Base-by-base conservation (phyloP, 1,140 invertebrate species). In the Globodera rostochiensis region DNA sequence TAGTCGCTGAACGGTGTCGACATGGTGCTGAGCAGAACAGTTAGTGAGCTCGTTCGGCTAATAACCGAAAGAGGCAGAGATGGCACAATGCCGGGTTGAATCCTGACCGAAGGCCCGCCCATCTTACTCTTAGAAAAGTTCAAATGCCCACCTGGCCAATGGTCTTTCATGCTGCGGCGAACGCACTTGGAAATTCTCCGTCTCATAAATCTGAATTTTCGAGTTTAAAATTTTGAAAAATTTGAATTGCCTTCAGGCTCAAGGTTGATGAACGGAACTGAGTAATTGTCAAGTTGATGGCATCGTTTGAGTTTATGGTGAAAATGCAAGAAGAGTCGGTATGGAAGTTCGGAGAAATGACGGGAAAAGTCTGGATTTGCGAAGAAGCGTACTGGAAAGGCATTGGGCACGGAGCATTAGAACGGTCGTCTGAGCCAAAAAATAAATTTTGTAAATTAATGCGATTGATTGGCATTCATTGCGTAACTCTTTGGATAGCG, bases 31-130 rank as follows among this genome's bases (percentile, higher is more conserved):
- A 84, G 46, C 19, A 84, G 11, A 25, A 84, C 36, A 36, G 49
- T 82, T 6, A 84, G n/a, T n/a, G 83, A 84, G 9, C 67, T 21
- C 13, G 74, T 84, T 49, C 83, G 57, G 46, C 84, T 85, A 11
- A 74, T 74, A 4, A 84, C 73, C 15, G 57, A 69, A n/a, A 74
- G 45, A 0, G 83, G 83, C 19, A 74, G 60, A 36, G 15, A 8
- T 9, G 25, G n/a, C 49, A 7, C 25, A n/a, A 53, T 45, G 36
- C 15, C 64, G 3, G 45, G n/a, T 46, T 76, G 21, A 46, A 83
- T 47, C 46, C 82, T 83, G 67, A n/a, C 74, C 49, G n/a, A 19
- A 25, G 50, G 11, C 70, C 19, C 71, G 57, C 36, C 36, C 36
- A 1, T 36, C 3, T 36, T 13, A 47, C 6, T 70, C 57, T 7